phyloP scores from a whole-genome alignment of 2,888 invertebrate species.

The Drosophila limbata region DNA sequence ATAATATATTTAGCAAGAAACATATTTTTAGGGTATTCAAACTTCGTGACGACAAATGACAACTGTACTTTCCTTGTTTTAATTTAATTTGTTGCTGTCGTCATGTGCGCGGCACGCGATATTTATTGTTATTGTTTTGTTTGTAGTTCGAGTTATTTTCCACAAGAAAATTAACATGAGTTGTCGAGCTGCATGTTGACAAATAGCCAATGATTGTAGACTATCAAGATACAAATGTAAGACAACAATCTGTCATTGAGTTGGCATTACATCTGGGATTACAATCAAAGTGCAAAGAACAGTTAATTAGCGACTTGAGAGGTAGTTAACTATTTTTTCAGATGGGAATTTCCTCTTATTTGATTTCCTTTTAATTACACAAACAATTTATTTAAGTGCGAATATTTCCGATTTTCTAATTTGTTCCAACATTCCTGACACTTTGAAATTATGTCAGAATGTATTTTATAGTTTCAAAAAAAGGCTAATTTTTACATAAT shows the following conservation, averaged over 20 bases:
- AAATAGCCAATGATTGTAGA: conserved; percentile 41
- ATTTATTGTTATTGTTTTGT: conserved; percentile 19
- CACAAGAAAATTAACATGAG: conserved; percentile 23
- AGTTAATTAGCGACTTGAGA: conserved; percentile 3
- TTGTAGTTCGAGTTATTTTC: conserved; percentile 21
- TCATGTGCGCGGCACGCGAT: conserved; percentile 68
- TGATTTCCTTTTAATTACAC: neutral
- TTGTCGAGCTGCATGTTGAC: conserved; percentile 16
- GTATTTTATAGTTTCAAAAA: too few relatives aligned
- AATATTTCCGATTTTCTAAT: conserved; percentile 7
- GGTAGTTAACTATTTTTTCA: conserved; percentile 4
- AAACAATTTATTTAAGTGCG: neutral
- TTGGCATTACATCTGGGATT: conserved; percentile 28
- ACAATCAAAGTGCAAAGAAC: conserved; percentile 22
- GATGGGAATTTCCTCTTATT: conserved; percentile 6
- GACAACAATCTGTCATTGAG: conserved; percentile 33
- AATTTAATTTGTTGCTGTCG: conserved; percentile 30
- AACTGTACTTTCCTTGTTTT: conserved; percentile 11
- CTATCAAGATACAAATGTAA: conserved; percentile 13
- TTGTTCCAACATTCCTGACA: neutral
- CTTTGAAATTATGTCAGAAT: neutral
- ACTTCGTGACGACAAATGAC: neutral
- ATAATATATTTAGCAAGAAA: too few relatives aligned
- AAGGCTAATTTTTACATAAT: too few relatives aligned
- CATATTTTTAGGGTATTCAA: neutral